Evolutionary conservation across 2,888 invertebrate genomes (phyloP).

Genomic region (Himalopsyche anomala): DNA sequence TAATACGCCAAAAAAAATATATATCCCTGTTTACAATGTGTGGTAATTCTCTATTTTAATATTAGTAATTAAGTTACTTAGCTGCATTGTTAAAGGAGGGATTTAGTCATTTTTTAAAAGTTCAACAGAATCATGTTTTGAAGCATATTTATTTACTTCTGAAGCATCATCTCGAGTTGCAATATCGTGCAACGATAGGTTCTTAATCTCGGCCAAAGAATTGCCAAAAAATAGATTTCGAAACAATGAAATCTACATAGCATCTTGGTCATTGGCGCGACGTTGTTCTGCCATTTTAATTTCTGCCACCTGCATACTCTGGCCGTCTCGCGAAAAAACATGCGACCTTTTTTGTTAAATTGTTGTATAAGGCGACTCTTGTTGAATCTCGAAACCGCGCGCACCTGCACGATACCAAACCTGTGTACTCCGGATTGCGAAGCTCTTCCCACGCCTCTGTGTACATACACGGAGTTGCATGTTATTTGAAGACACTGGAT

Average conservation of each 20-base stretch:
- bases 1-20: too few relatives aligned
- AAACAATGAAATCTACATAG: background rate
- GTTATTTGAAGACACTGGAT: background rate
- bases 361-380: background rate
- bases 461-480: background rate
- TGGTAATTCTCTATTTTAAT: too few relatives aligned
- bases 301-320: conserved; percentile 26
- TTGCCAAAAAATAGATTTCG: background rate
- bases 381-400: background rate
- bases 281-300: conserved; percentile 8
- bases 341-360: conserved; percentile 32
- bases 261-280: conserved; percentile 27
- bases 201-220: background rate
- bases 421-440: conserved; percentile 15
- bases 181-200: too few relatives aligned
- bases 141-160: too few relatives aligned
- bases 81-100: too few relatives aligned
- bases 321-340: conserved; percentile 5
- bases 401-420: conserved; percentile 16
- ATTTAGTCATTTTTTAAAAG: too few relatives aligned
- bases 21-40: too few relatives aligned
- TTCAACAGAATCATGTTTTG: too few relatives aligned
- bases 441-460: conserved; percentile 1
- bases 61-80: too few relatives aligned
- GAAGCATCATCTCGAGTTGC: too few relatives aligned